These are phyloP conservation scores for Druon quercuslanigerum DNA, from an alignment of 1,140 invertebrate genomes.

Conservation along the genomic window DNA sequence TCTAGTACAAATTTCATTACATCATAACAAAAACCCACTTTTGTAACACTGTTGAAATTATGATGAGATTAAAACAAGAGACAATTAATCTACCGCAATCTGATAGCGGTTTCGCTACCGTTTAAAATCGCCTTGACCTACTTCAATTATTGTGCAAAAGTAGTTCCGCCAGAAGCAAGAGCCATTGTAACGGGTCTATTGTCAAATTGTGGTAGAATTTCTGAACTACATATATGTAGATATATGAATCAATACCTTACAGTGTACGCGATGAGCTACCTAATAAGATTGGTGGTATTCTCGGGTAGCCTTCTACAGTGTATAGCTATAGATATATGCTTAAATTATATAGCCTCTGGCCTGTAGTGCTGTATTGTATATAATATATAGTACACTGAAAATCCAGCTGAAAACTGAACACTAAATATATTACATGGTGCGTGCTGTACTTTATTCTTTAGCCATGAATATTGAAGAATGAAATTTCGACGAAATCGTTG, in stretches of 20 bases:
- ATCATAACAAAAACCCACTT: neutral
- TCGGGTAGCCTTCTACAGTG: neutral
- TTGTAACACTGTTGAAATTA: neutral
- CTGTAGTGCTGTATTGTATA: too few species aligned
- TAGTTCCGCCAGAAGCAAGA: conserved; percentile 5
- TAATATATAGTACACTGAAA: too few species aligned
- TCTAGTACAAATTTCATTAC: conserved; percentile 2
- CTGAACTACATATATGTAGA: neutral
- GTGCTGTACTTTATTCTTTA: too few species aligned
- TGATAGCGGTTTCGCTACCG: conserved; percentile 24
- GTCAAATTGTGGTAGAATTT: conserved; percentile 3
- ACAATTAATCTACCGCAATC: conserved; percentile 20
- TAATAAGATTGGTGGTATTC: neutral
- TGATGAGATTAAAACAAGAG: neutral
- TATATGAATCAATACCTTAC: too few species aligned
- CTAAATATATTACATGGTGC: too few species aligned
- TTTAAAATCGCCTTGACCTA: conserved; percentile 19
- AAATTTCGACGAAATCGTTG: neutral
- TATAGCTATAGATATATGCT: neutral
- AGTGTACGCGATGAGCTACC: neutral
- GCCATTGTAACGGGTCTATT: conserved; percentile 14
- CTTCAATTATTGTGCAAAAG: neutral
- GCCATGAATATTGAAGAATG: too few species aligned
- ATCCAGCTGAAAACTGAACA: too few species aligned
- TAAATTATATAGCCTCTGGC: too few species aligned